Evolutionary conservation across 2,113 vertebrate genomes (phyloP).

Genomic region (Polyodon spathula): DNA sequence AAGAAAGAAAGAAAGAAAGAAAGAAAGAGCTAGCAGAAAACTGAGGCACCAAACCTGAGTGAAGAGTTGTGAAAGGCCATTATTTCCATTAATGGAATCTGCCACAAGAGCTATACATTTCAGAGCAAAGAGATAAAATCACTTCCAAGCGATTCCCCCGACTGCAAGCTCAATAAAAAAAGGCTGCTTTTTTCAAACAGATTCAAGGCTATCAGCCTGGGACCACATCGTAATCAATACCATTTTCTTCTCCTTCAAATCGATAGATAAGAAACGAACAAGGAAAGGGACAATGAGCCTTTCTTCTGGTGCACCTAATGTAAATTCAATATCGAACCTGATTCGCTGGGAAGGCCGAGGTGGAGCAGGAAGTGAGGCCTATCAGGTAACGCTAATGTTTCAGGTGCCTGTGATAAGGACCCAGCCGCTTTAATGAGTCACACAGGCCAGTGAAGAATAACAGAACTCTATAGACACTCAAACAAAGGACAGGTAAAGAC

Average conservation of each 20-base stretch:
- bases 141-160: conserved; percentile 18
- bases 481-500: background rate
- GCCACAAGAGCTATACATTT: conserved; percentile 21
- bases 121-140: conserved; percentile 31
- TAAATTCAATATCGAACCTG: conserved; percentile 26
- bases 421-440: conserved; percentile 40
- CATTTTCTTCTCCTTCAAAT: conserved; percentile 29
- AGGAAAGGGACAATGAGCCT: conserved; percentile 40
- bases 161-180: conserved; percentile 29
- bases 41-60: conserved; percentile 1
- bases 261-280: conserved; percentile 35
- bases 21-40: conserved; percentile 5
- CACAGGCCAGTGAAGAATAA: conserved; percentile 16
- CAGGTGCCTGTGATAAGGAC: conserved; percentile 38
- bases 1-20: background rate
- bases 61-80: conserved; percentile 25
- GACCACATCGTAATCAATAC: conserved; percentile 38
- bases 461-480: conserved; percentile 10
- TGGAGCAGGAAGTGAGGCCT: conserved; percentile 41
- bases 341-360: conserved; percentile 31
- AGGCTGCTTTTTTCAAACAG: conserved; percentile 17
- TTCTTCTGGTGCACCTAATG: conserved; percentile 31
- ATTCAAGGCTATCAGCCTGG: conserved; percentile 36
- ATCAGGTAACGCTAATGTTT: conserved; percentile 54
- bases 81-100: conserved; percentile 17